Conservation (phyloP, 2,113 vertebrate species). For the Globicephala melas region DNA sequence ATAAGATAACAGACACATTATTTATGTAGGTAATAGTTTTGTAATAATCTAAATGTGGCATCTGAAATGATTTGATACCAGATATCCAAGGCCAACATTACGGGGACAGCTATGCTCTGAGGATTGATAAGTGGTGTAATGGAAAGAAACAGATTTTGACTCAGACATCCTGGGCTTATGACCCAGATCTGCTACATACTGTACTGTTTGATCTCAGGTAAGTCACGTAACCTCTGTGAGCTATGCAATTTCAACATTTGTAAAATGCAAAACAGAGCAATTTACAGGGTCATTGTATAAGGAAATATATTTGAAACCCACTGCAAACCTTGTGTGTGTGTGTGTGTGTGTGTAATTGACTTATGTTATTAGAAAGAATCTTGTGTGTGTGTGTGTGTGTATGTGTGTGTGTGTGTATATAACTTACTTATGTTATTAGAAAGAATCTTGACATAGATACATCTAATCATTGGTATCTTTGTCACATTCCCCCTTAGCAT, state of each 20-base stretch:
- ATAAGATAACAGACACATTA: background rate
- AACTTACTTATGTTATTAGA: background rate
- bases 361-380: background rate
- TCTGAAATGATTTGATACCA: background rate
- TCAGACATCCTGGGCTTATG: background rate
- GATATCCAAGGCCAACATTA: background rate
- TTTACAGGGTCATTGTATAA: background rate
- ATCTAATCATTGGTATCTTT: background rate
- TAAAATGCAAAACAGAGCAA: background rate
- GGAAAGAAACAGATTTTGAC: background rate
- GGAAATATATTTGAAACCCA: background rate
- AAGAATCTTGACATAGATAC: background rate
- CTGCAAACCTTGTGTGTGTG: background rate
- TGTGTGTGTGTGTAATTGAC: background rate
- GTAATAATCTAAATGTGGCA: background rate
- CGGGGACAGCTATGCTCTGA: background rate
- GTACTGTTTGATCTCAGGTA: background rate
- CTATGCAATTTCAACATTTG: background rate
- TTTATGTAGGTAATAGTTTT: background rate
- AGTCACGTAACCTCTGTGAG: background rate
- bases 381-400: background rate
- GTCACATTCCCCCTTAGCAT: background rate
- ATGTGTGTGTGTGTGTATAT: background rate
- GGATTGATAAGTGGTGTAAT: background rate
- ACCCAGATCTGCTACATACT: background rate